phyloP scores from a whole-genome alignment of 1,140 invertebrate genomes.

The Diorhabda carinulata region DNA sequence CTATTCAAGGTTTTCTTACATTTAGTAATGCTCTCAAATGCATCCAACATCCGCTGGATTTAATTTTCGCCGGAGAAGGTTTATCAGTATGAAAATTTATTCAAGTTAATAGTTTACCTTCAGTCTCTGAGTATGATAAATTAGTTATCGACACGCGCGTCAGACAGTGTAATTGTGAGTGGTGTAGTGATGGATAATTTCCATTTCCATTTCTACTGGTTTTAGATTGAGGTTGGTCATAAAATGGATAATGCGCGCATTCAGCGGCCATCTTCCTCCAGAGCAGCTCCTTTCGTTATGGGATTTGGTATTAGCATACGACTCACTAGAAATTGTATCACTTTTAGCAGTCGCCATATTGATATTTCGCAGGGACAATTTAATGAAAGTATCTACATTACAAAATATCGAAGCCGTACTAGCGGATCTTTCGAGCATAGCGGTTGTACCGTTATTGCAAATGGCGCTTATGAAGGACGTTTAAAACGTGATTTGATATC shows the following conservation, averaged over 20 bases:
- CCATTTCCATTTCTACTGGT: constrained; percentile 20
- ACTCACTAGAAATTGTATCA: constrained; percentile 85
- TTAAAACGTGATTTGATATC: constrained; percentile 29
- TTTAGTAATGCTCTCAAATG: too few species aligned
- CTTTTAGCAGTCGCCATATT: constrained; percentile 84
- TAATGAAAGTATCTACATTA: constrained; percentile 82
- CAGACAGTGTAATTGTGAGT: too few species aligned
- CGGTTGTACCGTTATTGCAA: constrained; percentile 80
- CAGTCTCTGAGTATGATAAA: too few species aligned
- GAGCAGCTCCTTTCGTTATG: constrained; percentile 88
- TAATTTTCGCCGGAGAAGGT: too few species aligned
- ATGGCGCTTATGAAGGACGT: constrained; percentile 56
- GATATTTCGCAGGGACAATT: constrained; percentile 87
- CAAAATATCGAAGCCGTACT: constrained; percentile 85
- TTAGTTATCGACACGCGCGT: too few species aligned
- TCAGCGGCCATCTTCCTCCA: constrained; percentile 87
- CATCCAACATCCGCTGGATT: too few species aligned
- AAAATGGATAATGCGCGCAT: constrained; percentile 93
- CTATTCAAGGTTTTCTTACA: too few species aligned
- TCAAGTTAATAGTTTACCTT: too few species aligned
- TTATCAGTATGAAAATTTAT: too few species aligned
- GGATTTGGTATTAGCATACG: constrained; percentile 86
- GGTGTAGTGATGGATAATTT: too few species aligned
- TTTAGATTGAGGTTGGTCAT: constrained; percentile 82
- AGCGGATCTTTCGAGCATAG: constrained; percentile 84